Percentiles rank a stretch among this genome's conserved stretches.
These are phyloP conservation scores for Ptilorrhoa leucosticta DNA, from an alignment of 2,113 vertebrate genomes.

Conservation along the genomic window DNA sequence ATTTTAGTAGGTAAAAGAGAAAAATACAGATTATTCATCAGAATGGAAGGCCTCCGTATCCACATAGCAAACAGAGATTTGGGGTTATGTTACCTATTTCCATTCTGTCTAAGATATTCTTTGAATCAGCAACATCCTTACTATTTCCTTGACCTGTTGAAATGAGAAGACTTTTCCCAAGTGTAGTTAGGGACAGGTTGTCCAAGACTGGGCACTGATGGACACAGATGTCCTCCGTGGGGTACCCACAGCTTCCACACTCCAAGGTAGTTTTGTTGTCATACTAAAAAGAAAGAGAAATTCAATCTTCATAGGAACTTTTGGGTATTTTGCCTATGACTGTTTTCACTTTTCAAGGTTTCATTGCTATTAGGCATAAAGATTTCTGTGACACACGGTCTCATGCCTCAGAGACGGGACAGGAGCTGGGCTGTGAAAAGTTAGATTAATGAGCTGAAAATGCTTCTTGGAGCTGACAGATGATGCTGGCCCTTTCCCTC, in stretches of 20 bases:
- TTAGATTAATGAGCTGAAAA: conserved; percentile 3
- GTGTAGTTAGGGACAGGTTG: background rate
- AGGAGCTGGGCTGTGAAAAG: background rate
- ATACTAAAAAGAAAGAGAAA: background rate
- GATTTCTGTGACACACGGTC: background rate
- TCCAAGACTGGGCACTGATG: background rate
- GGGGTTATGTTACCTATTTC: background rate
- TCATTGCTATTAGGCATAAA: background rate
- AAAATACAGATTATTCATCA: background rate
- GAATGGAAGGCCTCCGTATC: background rate
- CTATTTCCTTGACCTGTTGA: background rate
- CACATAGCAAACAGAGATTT: fast-evolving
- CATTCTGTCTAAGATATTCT: background rate
- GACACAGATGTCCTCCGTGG: background rate
- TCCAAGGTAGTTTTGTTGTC: background rate
- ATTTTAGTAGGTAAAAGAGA: background rate
- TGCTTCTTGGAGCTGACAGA: background rate
- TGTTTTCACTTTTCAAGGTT: background rate
- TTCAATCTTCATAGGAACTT: background rate
- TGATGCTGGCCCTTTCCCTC: background rate
- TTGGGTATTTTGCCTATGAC: background rate
- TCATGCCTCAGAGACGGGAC: background rate
- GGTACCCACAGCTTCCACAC: background rate
- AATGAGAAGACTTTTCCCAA: background rate
- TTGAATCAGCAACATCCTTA: background rate